Evolutionary conservation across 2,888 invertebrate species (phyloP).

Genomic region (Polyploca ridens): DNA sequence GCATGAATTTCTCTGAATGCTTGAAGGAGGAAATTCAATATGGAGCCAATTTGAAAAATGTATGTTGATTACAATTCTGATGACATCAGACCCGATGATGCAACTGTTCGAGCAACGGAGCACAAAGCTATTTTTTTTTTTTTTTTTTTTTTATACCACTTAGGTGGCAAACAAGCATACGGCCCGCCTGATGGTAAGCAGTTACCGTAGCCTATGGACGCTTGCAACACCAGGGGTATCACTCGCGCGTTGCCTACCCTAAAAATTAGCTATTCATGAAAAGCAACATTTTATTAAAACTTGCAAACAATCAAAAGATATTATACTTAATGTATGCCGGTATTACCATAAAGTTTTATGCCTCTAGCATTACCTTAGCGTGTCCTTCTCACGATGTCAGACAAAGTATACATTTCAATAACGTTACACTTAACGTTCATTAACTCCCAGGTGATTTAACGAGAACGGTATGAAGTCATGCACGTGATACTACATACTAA

Average conservation of each 20-base stretch:
- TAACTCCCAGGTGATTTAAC: conserved; percentile 42
- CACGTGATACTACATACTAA: conserved; percentile 1
- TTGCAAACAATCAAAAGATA: neutral
- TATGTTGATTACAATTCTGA: no score
- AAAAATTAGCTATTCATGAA: neutral
- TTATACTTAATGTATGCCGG: neutral
- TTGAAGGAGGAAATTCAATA: no score
- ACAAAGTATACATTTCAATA: conserved; percentile 30
- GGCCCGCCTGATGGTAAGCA: no score
- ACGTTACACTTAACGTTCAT: conserved; percentile 49
- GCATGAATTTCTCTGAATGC: no score
- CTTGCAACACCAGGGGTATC: no score
- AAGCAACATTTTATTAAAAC: neutral
- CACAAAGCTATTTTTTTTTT: no score
- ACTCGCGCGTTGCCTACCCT: no score
- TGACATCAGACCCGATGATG: neutral
- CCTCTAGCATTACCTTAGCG: neutral
- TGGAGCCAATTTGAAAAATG: no score
- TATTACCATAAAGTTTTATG: neutral
- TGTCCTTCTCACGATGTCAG: conserved; percentile 7
- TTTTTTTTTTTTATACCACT: no score
- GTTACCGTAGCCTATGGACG: no score
- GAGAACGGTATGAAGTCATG: conserved; percentile 42
- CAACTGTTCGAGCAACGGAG: neutral
- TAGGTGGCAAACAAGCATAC: no score